Base-by-base conservation (phyloP, 2,113 vertebrate species). In the Ellobius talpinus region DNA sequence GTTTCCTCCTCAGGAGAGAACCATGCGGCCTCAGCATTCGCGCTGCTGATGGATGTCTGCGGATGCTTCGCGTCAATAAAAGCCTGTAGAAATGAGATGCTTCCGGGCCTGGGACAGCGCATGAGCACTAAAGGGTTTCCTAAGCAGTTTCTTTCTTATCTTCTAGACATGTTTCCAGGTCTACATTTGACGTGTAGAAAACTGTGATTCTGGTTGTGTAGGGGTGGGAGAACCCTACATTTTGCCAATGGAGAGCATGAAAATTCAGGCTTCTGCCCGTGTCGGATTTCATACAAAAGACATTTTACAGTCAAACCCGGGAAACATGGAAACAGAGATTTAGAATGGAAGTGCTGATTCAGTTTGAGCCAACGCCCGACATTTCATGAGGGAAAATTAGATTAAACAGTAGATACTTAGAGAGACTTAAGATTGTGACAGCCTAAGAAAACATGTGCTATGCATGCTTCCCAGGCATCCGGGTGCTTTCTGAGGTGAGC, bases 291-390 rank as follows among this genome's bases (percentile, higher is more conserved):
- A 87, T 63, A 77, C 68, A 52, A 68, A 91, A 91, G 97, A 96
- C 24, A 4, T 95, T 95, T 89, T 87, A 93, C 68, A 91, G 31
- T 94, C 81, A 95, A 97, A 90, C 90, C 39, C 61, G 52, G 86
- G 85, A 96, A 93, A 94, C 31, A 86, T 96, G 92, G 95, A 97
- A 95, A 97, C 86, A 90, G 84, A 96, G 91, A 95, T 95, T 96
- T 93, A 90, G 88, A 94, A 92, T 95, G 90, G 95, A 97, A 97
- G 92, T 72, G 93, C 93, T 95, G 96, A 93, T 94, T 95, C 90
- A 19, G 5, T 96, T 96, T 94, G 87, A 97, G 95, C 90, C 50
- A 36, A 93, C 93, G 94, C 93, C 96, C 94, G 77, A 94, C 85
- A 65, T 88, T 85, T 66, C 90, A 93, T 66, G 93, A 97, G 87